These are phyloP conservation scores for Anniella stebbinsi DNA, from an alignment of 2,797 vertebrate genomes.

Conservation along the genomic window DNA sequence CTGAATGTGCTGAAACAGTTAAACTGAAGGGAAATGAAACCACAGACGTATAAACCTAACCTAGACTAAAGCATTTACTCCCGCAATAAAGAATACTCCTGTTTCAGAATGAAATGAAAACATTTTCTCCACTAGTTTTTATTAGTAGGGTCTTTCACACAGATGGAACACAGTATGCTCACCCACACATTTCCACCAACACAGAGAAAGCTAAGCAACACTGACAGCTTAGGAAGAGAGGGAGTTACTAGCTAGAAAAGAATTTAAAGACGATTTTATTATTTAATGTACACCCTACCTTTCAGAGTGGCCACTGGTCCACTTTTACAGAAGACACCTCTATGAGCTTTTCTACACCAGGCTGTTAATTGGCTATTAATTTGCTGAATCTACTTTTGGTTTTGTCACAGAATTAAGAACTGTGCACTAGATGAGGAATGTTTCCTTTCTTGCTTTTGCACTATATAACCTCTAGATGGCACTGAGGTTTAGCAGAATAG, in stretches of 20 bases:
- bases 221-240: rapidly evolving
- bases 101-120: conserved; percentile 9
- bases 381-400: too few species aligned
- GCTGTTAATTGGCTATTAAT: too few species aligned
- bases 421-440: too few species aligned
- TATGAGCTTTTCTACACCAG: too few species aligned
- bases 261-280: neutral
- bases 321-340: too few species aligned
- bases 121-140: neutral
- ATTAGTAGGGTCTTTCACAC: neutral
- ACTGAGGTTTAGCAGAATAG: too few species aligned
- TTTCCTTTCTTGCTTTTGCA: too few species aligned
- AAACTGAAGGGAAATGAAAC: neutral
- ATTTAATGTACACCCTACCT: neutral
- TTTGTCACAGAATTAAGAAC: too few species aligned
- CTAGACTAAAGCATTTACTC: neutral
- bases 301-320: neutral
- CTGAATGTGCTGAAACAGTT: neutral
- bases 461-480: too few species aligned
- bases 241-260: neutral
- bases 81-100: neutral
- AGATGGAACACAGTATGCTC: neutral
- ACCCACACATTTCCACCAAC: neutral
- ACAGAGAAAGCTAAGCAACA: neutral
- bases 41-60: neutral